A percentile compares a stretch with the other conserved stretches of the same genome.
phyloP scores from a whole-genome alignment of 2,797 vertebrate genomes.

The Mastacembelus armatus region DNA sequence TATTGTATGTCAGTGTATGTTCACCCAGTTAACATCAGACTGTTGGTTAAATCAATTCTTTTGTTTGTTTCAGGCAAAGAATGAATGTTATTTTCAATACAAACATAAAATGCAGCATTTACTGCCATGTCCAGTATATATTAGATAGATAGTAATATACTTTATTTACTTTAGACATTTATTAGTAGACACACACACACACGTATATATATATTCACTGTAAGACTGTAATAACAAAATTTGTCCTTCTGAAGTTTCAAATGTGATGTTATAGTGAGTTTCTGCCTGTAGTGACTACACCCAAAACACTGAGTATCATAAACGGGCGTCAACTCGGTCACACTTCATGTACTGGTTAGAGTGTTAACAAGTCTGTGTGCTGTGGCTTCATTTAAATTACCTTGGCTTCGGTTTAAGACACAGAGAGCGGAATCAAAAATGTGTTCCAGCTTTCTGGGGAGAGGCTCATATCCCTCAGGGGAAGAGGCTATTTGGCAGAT shows the following conservation, averaged over 20 bases:
- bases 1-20: no score
- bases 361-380: not conserved
- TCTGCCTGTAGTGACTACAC: not conserved
- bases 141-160: no score
- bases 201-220: no score
- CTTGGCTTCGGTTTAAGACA: slow-evolving; percentile 6
- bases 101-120: not conserved
- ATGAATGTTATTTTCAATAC: not conserved
- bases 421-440: slow-evolving; percentile 21
- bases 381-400: slow-evolving; percentile 24
- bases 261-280: not conserved
- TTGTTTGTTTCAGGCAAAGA: not conserved
- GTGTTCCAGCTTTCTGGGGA: slow-evolving; percentile 35
- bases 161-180: no score
- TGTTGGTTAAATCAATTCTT: no score
- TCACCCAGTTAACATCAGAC: no score
- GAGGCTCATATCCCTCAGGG: slow-evolving; percentile 11
- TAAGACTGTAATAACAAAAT: no score
- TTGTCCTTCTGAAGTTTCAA: no score
- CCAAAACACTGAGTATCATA: not conserved
- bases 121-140: no score
- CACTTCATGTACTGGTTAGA: not conserved
- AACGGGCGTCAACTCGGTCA: not conserved
- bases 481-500: slow-evolving; percentile 49
- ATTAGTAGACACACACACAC: no score